phyloP scores from a whole-genome alignment of 2,113 vertebrate species.

The Lathamus discolor region DNA sequence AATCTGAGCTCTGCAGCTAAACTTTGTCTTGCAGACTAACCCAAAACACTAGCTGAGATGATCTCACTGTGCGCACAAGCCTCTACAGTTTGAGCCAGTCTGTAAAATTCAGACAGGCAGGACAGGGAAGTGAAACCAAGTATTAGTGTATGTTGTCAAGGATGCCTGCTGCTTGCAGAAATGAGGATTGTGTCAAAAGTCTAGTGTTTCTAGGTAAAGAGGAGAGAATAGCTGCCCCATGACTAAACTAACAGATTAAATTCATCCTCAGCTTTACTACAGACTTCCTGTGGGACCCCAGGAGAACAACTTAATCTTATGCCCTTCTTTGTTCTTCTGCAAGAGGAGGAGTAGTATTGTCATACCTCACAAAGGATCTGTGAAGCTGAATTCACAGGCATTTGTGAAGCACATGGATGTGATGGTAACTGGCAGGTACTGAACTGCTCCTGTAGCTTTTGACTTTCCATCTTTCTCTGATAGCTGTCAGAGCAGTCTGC shows the following conservation, averaged over 20 bases:
- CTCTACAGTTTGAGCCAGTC: neutral
- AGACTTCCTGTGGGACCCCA: neutral
- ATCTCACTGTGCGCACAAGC: neutral
- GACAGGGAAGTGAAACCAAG: neutral
- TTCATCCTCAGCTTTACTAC: neutral
- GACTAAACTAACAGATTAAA: neutral
- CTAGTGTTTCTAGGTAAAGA: neutral
- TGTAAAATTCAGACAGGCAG: neutral
- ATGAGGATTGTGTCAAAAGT: neutral
- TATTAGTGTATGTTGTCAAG: neutral
- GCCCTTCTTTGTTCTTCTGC: neutral
- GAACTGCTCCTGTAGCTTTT: neutral
- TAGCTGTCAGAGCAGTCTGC: neutral
- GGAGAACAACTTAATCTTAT: neutral
- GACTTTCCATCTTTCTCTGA: neutral
- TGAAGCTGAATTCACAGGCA: neutral
- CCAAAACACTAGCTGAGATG: neutral
- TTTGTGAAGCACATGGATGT: neutral
- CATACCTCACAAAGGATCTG: constrained; percentile 9
- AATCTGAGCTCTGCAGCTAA: neutral
- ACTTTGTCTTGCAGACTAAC: neutral
- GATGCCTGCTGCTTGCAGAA: neutral
- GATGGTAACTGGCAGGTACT: neutral
- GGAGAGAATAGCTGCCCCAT: neutral
- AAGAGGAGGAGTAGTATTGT: neutral